phyloP scores from a whole-genome alignment of 2,797 vertebrate genomes.

The Tapirus indicus region DNA sequence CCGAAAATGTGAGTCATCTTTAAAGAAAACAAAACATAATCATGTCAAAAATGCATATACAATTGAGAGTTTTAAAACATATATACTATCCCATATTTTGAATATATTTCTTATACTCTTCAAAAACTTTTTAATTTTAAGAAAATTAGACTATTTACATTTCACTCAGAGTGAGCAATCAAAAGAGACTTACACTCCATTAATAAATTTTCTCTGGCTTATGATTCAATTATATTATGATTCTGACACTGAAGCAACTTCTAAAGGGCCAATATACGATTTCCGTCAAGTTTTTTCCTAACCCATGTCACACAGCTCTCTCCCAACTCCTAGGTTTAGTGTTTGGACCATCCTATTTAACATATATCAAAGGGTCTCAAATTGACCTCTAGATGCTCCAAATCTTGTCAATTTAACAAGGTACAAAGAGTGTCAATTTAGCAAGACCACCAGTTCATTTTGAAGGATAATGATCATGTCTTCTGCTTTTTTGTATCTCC shows the following conservation, averaged over 20 bases:
- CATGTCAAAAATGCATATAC: not conserved
- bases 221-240: not conserved
- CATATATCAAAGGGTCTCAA: not conserved
- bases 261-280: not conserved
- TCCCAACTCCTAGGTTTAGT: not conserved
- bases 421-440: not conserved
- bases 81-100: not conserved
- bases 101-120: not conserved
- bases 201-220: not conserved
- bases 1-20: conserved; percentile 9
- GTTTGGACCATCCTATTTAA: not conserved
- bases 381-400: not conserved
- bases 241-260: not conserved
- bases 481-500: not conserved
- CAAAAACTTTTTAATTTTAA: conserved; percentile 4
- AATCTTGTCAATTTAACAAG: not conserved
- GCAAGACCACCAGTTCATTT: not conserved
- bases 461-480: not conserved
- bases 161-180: not conserved
- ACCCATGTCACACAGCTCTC: not conserved
- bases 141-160: conserved; percentile 10
- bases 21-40: conserved; percentile 43
- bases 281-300: not conserved
- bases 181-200: not conserved
- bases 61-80: no score